Base-by-base conservation (phyloP, 2,888 invertebrate genomes). In the Eristalis intricaria region DNA sequence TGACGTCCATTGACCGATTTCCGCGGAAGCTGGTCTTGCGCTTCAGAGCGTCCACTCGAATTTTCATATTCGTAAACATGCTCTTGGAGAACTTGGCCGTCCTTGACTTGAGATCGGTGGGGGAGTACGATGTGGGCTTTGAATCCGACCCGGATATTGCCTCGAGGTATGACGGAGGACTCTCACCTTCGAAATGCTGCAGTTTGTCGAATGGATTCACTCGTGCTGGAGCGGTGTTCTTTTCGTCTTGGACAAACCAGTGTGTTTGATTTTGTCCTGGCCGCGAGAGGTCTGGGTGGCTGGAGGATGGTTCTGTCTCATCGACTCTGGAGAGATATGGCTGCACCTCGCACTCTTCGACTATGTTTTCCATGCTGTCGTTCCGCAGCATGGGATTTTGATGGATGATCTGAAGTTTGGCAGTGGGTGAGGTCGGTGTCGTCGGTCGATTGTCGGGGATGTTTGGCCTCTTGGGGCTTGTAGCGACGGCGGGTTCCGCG, bases 81-180 rank as follows among this genome's bases (percentile, higher is more conserved):
- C 81, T 92, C 84, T 91, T 90, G 4, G 92, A 91, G 22, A 92
- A 89, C 2, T 91, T 92, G 0, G 91, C 89, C 3, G 91, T 89
- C 1, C 90, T 88, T 0, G 90, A 90, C 43, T 89, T 90, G 22
- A 89, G 66, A 65, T 90, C 90, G 11, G 84, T 83, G 11, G 85
- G 70, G 0, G 88, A 66, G 56, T 88, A 81, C 35, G 83, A 84
- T 4, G 80, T 75, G 4, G 60, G 10, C 68, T 74, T 68, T 56
- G 70, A 60, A 32, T 87, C 88, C 0, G 84, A 74, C 8, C 91
- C 91, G 35, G 87, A 84, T 68, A 92, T 92, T 2, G 93, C 93
- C 80, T 93, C 93, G 71, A 91, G 82, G 77, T 93, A 93, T 1
- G 92, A 91, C 38, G 93, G 93, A 22, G 93, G 93, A 81, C 92